phyloP scores from a whole-genome alignment of 2,113 vertebrate genomes.

The Phaethornis superciliosus region DNA sequence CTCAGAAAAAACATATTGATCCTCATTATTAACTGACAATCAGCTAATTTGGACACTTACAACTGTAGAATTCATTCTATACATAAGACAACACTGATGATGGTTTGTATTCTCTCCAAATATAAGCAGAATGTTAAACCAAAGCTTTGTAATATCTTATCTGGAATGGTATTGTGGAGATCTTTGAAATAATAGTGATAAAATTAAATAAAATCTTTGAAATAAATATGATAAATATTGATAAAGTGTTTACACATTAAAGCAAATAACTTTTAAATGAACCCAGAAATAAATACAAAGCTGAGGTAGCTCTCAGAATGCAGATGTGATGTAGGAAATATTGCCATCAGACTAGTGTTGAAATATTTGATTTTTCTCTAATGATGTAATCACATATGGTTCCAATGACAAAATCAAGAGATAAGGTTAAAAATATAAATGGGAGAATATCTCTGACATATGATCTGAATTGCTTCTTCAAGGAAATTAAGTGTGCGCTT shows the following conservation, averaged over 20 bases:
- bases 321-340: background rate
- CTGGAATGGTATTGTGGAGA: background rate
- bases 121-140: background rate
- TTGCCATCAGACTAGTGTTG: background rate
- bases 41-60: background rate
- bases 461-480: background rate
- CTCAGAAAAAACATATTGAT: background rate
- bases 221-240: background rate
- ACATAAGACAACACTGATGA: background rate
- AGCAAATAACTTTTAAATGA: background rate
- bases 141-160: background rate
- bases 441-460: background rate
- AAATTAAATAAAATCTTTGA: no score
- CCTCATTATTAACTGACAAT: background rate
- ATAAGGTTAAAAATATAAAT: background rate
- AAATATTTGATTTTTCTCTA: background rate
- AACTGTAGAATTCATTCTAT: background rate
- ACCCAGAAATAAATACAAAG: background rate
- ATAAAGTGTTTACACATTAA: background rate
- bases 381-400: background rate
- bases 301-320: background rate
- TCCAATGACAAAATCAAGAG: background rate
- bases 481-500: background rate
- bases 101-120: background rate
- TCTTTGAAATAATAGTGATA: background rate